Evolutionary conservation across 1,140 invertebrate species (phyloP), one percentile per base, ranked within the genome.

Genomic region (Papilio machaon): DNA sequence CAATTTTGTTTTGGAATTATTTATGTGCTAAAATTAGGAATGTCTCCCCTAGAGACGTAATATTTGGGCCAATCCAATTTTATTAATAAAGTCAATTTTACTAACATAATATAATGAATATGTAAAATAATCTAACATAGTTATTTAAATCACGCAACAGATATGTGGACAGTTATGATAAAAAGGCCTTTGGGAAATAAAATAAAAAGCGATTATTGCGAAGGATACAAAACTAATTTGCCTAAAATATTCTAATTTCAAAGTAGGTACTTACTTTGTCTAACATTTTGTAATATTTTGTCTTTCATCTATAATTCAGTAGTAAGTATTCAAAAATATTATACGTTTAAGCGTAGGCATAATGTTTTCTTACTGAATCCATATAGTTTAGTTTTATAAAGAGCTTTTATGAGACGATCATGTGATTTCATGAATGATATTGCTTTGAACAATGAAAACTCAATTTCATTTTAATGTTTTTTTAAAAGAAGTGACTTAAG

Each of bases 131-230:
- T 64, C 19, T 30, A 1, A 43, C 2, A 5, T 30, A 5, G 13
- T 67, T 67, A 30, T 67, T 67, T n/a, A 67, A 67, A 67, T 67
- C 60, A 67, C 60, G 60, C 60, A 67, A 67, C 23, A 67, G 30
- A 67, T 67, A 64, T 67, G 23, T 67, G 13, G 23, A 67, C 13
- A 67, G 23, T 30, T 35, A 30, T 67, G 23, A 30, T 67, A 30
- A 67, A 30, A 67, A 30, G 60, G 23, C 60, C 23, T 19, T 23
- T 64, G 58, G 58, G 23, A 67, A 67, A 67, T 67, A 19, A 58
- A 58, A 58, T 58, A 30, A 13, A 30, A 67, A 67, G 35, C 10
- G 13, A 13, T 5, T 30, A 67, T 30, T 67, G 35, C 60, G 8
- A 23, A 19, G 47, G 13, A 0, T n/a, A 67, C 23, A 35, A 67